Base-by-base conservation (phyloP, 2,888 invertebrate species). In the Dryadula phaetusa region DNA sequence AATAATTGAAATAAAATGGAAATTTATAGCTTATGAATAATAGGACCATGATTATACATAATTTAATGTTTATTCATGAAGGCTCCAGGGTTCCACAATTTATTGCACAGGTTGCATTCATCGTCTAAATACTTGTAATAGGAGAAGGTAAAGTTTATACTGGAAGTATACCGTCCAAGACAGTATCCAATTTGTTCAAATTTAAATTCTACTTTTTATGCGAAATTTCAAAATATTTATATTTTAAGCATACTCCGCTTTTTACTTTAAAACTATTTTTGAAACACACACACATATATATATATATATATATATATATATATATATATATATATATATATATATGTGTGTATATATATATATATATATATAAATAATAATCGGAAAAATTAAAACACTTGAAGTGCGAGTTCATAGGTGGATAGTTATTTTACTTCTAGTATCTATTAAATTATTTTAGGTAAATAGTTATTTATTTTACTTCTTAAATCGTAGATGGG, bases 401-500 rank as follows among this genome's bases (percentile, higher is more conserved):
- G n/a, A n/a, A n/a, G n/a, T n/a, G n/a, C n/a, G n/a, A n/a, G n/a
- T n/a, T n/a, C n/a, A n/a, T n/a, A n/a, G n/a, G n/a, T n/a, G n/a
- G n/a, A n/a, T n/a, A n/a, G n/a, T 42, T 42, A n/a, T 14, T 42
- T 14, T 3, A 8, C 5, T 20, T 44, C 2, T 44, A 0, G 14
- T 44, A 44, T 6, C 14, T 10, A 52, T 6, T 12, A 1, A n/a
- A n/a, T n/a, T n/a, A n/a, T n/a, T n/a, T n/a, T n/a, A n/a, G n/a
- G n/a, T n/a, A n/a, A n/a, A n/a, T n/a, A n/a, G n/a, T n/a, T n/a
- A n/a, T n/a, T n/a, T n/a, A n/a, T n/a, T n/a, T n/a, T n/a, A n/a
- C n/a, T n/a, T n/a, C n/a, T n/a, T n/a, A n/a, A 52, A 52, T 71
- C 44, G 49, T 90, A 97, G 98, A 95, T 97, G 89, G 97, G 97